A percentile compares a stretch with the other conserved stretches of the same genome.
phyloP scores from a whole-genome alignment of 2,113 vertebrate genomes.

The Rhinolophus sinicus region DNA sequence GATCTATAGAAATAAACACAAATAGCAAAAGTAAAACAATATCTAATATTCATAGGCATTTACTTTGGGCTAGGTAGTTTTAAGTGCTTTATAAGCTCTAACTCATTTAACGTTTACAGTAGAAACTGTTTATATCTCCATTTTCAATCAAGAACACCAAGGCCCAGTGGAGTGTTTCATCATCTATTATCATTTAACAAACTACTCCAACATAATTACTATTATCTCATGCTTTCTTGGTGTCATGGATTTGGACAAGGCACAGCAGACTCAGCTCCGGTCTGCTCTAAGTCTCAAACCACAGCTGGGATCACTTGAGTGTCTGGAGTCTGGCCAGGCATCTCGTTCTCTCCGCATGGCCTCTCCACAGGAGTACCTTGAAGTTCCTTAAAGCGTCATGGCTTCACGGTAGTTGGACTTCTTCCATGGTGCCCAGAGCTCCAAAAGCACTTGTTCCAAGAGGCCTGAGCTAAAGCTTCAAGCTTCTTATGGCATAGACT shows the following conservation, averaged over 20 bases:
- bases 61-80: not conserved
- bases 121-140: not conserved
- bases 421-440: not conserved
- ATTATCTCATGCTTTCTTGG: not conserved
- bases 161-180: not conserved
- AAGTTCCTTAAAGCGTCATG: not conserved
- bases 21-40: not conserved
- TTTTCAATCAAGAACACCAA: not conserved
- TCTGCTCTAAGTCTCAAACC: not conserved
- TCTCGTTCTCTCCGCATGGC: not conserved
- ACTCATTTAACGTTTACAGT: not conserved
- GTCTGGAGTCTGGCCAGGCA: not conserved
- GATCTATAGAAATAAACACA: slow-evolving; percentile 26
- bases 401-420: not conserved
- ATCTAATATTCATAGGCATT: slow-evolving; percentile 6
- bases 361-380: not conserved
- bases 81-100: not conserved
- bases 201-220: not conserved
- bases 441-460: not conserved
- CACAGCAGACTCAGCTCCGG: not conserved
- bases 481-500: not conserved
- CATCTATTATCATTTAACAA: not conserved
- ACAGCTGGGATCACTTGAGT: not conserved
- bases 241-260: not conserved
- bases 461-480: not conserved